Evolutionary conservation across 2,888 invertebrate genomes (phyloP).

Genomic region (Coenonympha arcania): DNA sequence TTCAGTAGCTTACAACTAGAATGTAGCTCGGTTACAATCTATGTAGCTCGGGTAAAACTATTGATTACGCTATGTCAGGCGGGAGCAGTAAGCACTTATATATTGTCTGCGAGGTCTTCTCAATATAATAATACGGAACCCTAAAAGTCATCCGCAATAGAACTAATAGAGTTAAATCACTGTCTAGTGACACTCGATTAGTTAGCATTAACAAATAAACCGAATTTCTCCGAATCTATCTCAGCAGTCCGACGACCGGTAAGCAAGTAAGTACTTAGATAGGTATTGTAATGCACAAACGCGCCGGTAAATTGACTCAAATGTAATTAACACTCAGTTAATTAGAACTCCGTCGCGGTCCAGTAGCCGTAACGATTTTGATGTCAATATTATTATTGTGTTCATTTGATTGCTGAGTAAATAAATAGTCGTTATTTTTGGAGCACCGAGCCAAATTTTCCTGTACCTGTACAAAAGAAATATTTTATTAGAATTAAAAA

Average conservation of each 20-base stretch:
- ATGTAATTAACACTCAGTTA: slow-evolving; percentile 54
- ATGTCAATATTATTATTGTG: not conserved
- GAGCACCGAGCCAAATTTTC: too few species aligned
- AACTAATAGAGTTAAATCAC: not conserved
- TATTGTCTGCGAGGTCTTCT: not conserved
- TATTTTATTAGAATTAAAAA: too few species aligned
- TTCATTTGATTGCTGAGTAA: not conserved
- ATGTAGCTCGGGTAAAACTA: too few species aligned
- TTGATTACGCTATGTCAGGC: too few species aligned
- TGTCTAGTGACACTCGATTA: slow-evolving; percentile 2
- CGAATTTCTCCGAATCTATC: slow-evolving; percentile 9
- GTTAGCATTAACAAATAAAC: not conserved
- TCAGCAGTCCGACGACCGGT: not conserved
- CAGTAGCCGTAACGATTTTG: slow-evolving; percentile 14
- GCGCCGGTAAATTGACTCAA: slow-evolving; percentile 46
- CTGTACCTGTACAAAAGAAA: too few species aligned
- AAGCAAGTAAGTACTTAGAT: too few species aligned
- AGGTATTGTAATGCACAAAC: slow-evolving; percentile 18
- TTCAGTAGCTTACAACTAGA: too few species aligned
- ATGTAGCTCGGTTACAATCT: too few species aligned
- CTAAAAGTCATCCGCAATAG: not conserved
- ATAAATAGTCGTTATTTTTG: too few species aligned
- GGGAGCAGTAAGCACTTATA: not conserved
- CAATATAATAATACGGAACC: not conserved
- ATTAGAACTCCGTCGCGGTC: slow-evolving; percentile 43